These are phyloP conservation scores for Phainopepla nitens DNA, from an alignment of 2,113 vertebrate species.

Conservation along the genomic window DNA sequence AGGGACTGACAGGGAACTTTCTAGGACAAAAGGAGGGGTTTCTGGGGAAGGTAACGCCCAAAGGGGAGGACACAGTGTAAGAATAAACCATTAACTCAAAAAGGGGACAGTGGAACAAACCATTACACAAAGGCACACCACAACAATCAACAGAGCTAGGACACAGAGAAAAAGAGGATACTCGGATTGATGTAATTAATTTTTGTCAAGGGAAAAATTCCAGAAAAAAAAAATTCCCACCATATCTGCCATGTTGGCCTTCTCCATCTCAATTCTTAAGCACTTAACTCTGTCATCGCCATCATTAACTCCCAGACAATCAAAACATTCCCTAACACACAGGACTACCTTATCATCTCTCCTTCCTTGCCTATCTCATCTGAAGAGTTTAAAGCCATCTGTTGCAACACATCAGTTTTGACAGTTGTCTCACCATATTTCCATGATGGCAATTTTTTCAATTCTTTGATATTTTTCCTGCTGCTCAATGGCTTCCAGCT, in stretches of 20 bases:
- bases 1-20: too few relatives aligned
- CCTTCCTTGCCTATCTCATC: neutral
- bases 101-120: too few relatives aligned
- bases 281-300: neutral
- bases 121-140: too few relatives aligned
- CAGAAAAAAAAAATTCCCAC: neutral
- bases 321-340: neutral
- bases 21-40: too few relatives aligned
- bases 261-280: neutral
- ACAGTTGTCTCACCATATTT: neutral
- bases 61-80: too few relatives aligned
- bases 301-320: neutral
- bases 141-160: neutral
- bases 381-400: neutral
- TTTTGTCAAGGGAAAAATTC: neutral
- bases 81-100: too few relatives aligned
- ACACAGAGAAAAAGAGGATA: neutral
- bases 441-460: neutral
- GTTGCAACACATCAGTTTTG: neutral
- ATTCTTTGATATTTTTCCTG: neutral
- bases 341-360: neutral
- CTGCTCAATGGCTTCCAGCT: fast-evolving
- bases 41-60: too few relatives aligned
- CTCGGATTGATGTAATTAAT: neutral
- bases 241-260: neutral